Conservation (phyloP, 2,888 invertebrate genomes). For the Agrotis segetum region DNA sequence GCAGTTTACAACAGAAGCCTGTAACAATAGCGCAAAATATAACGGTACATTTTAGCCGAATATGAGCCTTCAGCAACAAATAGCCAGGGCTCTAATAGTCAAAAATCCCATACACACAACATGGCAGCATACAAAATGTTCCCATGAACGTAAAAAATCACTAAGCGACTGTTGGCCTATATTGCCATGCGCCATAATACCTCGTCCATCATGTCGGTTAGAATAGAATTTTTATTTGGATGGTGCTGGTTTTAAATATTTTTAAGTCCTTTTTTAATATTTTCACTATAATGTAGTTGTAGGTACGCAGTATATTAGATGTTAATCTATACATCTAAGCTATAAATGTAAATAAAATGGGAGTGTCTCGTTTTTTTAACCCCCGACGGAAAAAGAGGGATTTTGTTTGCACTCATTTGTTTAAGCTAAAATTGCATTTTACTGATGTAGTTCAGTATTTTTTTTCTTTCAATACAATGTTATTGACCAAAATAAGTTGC, state of each 20-base stretch:
- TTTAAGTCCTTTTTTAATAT: no score
- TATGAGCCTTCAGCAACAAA: slow-evolving; percentile 33
- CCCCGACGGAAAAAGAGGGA: no score
- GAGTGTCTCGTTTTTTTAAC: no score
- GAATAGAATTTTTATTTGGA: slow-evolving; percentile 78
- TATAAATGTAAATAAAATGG: no score
- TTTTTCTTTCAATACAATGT: no score
- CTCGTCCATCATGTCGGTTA: slow-evolving; percentile 75
- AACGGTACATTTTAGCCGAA: slow-evolving; percentile 23
- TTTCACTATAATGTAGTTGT: no score
- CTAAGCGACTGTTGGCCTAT: slow-evolving; percentile 40
- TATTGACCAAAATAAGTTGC: neutral
- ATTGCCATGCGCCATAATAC: slow-evolving; percentile 63
- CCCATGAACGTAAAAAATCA: slow-evolving; percentile 57
- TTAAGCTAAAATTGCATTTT: no score
- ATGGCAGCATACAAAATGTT: slow-evolving; percentile 48
- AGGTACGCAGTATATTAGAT: no score
- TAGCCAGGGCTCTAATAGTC: slow-evolving; percentile 31
- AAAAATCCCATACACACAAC: slow-evolving; percentile 51
- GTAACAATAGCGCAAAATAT: slow-evolving; percentile 36
- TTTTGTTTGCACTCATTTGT: no score
- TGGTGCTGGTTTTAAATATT: neutral
- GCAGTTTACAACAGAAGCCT: slow-evolving; percentile 4
- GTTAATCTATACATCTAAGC: no score
- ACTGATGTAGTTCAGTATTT: no score